Conservation (phyloP, 2,797 vertebrate species). For the Carapus acus region DNA sequence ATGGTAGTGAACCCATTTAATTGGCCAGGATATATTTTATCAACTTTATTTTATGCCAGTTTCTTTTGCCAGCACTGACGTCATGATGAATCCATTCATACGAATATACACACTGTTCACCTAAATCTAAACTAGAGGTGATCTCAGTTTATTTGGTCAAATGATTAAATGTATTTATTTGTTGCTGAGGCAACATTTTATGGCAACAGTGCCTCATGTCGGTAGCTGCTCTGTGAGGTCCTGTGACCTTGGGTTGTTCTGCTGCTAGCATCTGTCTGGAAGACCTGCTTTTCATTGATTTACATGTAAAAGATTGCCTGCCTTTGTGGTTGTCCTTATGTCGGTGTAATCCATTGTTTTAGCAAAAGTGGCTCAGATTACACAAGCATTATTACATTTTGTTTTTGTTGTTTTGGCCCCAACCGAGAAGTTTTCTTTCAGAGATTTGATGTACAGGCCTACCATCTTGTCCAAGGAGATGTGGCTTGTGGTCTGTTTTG, state of each 20-base stretch:
- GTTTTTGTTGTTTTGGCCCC: constrained; percentile 24
- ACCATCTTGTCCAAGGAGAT: constrained; percentile 29
- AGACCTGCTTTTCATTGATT: constrained; percentile 73
- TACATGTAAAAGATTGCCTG: constrained; percentile 44
- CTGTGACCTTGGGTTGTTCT: constrained; percentile 37
- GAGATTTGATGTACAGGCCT: constrained; percentile 28
- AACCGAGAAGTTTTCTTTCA: constrained; percentile 29
- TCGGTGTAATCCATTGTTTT: constrained; percentile 38
- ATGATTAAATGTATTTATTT: constrained; percentile 51
- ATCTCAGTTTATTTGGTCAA: constrained; percentile 25
- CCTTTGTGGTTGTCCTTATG: constrained; percentile 40
- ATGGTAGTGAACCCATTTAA: constrained; percentile 30
- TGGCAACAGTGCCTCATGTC: constrained; percentile 61
- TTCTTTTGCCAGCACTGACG: constrained; percentile 55
- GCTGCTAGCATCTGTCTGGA: constrained; percentile 68
- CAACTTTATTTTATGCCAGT: constrained; percentile 31
- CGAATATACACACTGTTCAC: constrained; percentile 21
- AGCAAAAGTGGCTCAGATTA: constrained; percentile 35
- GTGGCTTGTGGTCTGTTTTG: constrained; percentile 38
- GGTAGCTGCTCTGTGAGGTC: constrained; percentile 67
- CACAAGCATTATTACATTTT: constrained; percentile 26
- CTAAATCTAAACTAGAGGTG: constrained; percentile 24
- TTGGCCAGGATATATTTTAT: constrained; percentile 26
- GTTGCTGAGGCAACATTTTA: constrained; percentile 44
- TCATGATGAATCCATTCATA: constrained; percentile 15